These are phyloP conservation scores for Adrianichthys oophorus DNA, from an alignment of 2,797 vertebrate species.

Conservation along the genomic window DNA sequence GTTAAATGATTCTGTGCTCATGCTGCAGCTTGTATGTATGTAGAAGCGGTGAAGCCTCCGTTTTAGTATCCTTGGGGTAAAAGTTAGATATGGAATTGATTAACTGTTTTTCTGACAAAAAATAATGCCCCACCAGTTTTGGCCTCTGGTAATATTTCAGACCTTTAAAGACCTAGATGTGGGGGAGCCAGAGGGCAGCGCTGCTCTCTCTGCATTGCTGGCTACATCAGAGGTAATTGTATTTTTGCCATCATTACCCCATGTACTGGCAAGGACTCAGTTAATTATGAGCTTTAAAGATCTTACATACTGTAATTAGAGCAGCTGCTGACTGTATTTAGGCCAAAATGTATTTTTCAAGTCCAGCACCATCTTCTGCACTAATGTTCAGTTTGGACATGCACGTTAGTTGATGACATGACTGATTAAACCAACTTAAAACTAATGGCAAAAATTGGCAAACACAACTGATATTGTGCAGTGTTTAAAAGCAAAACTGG, in stretches of 20 bases:
- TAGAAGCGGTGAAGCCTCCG: slow-evolving; percentile 23
- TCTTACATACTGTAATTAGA: slow-evolving; percentile 26
- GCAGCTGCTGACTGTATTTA: slow-evolving; percentile 15
- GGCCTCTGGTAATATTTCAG: slow-evolving; percentile 56
- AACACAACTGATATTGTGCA: too few species aligned
- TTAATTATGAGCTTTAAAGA: slow-evolving; percentile 27
- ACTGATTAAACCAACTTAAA: not conserved
- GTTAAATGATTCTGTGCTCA: slow-evolving; percentile 42
- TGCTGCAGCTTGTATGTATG: slow-evolving; percentile 28
- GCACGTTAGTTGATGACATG: not conserved
- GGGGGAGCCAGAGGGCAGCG: slow-evolving; percentile 24
- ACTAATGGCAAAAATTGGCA: too few species aligned
- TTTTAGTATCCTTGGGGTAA: slow-evolving; percentile 47
- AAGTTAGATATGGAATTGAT: slow-evolving; percentile 51
- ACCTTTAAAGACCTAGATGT: slow-evolving; percentile 33
- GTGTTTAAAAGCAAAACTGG: too few species aligned
- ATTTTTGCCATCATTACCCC: slow-evolving; percentile 40
- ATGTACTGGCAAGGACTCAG: slow-evolving; percentile 10
- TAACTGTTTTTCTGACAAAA: slow-evolving; percentile 56
- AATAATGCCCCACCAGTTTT: slow-evolving; percentile 51
- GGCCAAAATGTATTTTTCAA: slow-evolving; percentile 19
- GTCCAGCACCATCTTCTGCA: slow-evolving; percentile 1
- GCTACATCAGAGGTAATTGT: slow-evolving; percentile 42
- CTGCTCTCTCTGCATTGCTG: slow-evolving; percentile 25
- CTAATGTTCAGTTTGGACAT: slow-evolving; percentile 1